phyloP scores from a whole-genome alignment of 2,113 vertebrate species.

The Mugil cephalus region DNA sequence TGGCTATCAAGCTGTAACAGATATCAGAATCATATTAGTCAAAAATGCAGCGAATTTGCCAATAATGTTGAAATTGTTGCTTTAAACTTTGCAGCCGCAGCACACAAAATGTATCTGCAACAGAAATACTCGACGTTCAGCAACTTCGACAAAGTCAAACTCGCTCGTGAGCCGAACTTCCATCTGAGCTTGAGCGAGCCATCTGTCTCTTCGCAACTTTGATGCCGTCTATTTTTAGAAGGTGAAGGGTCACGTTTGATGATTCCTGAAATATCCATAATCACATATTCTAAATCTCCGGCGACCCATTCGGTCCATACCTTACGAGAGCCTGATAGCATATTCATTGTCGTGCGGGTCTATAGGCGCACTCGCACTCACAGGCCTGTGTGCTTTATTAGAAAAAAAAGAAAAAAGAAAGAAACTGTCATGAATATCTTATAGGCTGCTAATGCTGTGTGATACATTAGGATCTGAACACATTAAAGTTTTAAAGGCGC shows the following conservation, averaged over 20 bases:
- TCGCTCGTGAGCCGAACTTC: slow-evolving; percentile 47
- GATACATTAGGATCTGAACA: slow-evolving; percentile 67
- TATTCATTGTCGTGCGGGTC: slow-evolving; percentile 74
- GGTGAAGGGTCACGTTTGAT: slow-evolving; percentile 77
- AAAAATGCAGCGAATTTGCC: too few relatives aligned
- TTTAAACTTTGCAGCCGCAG: too few relatives aligned
- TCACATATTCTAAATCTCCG: slow-evolving; percentile 70
- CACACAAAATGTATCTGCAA: background rate
- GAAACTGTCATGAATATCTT: slow-evolving; percentile 76
- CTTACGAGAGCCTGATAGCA: slow-evolving; percentile 70
- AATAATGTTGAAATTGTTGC: too few relatives aligned
- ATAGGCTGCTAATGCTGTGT: slow-evolving; percentile 75
- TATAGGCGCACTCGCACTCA: slow-evolving; percentile 56
- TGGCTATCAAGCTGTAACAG: too few relatives aligned
- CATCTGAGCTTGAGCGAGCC: slow-evolving; percentile 9
- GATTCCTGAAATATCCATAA: slow-evolving; percentile 75
- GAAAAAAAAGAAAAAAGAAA: slow-evolving; percentile 45
- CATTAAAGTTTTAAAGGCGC: slow-evolving; percentile 75
- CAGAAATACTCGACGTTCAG: background rate
- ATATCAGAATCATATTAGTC: too few relatives aligned
- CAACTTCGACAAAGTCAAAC: slow-evolving; percentile 25
- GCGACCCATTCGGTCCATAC: slow-evolving; percentile 53
- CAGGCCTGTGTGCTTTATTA: slow-evolving; percentile 65
- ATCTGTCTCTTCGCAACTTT: slow-evolving; percentile 48
- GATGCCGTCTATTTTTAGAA: slow-evolving; percentile 54